These are phyloP conservation scores for Takifugu ocellatus DNA, from an alignment of 2,797 vertebrate genomes.

Conservation along the genomic window DNA sequence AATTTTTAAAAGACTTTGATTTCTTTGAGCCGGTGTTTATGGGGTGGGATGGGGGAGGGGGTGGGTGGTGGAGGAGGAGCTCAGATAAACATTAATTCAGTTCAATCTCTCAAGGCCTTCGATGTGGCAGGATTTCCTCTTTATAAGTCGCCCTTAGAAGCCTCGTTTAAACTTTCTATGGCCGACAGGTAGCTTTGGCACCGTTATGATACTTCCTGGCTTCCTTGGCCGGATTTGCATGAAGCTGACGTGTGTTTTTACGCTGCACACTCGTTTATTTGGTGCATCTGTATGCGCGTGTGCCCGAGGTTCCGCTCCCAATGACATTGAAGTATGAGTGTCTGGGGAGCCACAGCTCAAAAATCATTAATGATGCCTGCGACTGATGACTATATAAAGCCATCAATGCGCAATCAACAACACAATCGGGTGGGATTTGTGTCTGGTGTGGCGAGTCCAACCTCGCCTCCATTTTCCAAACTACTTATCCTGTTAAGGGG, in stretches of 20 bases:
- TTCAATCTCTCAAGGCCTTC: neutral
- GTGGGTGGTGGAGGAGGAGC: no score
- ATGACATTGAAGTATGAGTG: constrained; percentile 36
- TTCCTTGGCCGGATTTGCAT: no score
- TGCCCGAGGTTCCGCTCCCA: constrained; percentile 11
- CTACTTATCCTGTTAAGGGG: constrained; percentile 6
- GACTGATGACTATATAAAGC: constrained; percentile 31
- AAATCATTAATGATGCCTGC: constrained; percentile 40
- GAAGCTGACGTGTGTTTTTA: no score
- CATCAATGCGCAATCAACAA: constrained; percentile 34
- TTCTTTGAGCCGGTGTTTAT: no score
- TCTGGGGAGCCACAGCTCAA: constrained; percentile 27
- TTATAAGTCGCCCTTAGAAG: constrained; percentile 5
- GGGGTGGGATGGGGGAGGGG: no score
- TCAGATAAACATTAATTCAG: neutral
- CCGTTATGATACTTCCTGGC: neutral
- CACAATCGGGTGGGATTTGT: constrained; percentile 2
- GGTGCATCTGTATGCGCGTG: constrained; percentile 22
- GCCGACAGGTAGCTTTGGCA: constrained; percentile 1
- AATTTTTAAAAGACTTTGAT: neutral
- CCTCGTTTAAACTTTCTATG: constrained; percentile 7
- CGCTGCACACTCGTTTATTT: neutral
- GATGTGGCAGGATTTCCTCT: constrained; percentile 7
- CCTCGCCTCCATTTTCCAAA: constrained; percentile 15
- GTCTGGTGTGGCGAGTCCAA: constrained; percentile 6